A percentile compares a stretch with the other conserved stretches of the same genome.
These are phyloP conservation scores for Eupelmus urozonus DNA, from an alignment of 2,888 invertebrate genomes.

Conservation along the genomic window DNA sequence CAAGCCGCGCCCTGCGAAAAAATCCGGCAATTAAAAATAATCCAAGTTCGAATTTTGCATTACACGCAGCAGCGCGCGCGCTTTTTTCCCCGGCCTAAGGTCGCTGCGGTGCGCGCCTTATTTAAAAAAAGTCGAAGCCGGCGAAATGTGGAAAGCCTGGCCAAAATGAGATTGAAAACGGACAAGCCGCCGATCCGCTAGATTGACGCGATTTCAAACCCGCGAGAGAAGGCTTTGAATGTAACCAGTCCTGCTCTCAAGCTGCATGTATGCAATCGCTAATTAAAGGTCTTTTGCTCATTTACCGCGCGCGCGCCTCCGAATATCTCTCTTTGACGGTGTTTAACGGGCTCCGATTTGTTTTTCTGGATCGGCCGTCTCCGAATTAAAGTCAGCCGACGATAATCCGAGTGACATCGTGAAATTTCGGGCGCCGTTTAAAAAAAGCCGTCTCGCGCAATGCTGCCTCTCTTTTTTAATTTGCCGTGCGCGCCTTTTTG, in stretches of 20 bases:
- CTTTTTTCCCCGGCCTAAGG: background rate
- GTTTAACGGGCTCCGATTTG: too few relatives aligned
- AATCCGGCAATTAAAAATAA: slow-evolving; percentile 44
- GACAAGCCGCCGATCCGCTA: background rate
- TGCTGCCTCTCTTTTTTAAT: too few relatives aligned
- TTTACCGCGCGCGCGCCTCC: slow-evolving; percentile 16
- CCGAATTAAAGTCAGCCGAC: too few relatives aligned
- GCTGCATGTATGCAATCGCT: slow-evolving; percentile 32
- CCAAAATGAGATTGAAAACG: slow-evolving; percentile 40
- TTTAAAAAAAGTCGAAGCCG: slow-evolving; percentile 36
- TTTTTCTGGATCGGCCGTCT: too few relatives aligned
- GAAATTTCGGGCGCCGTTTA: too few relatives aligned
- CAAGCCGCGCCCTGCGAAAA: too few relatives aligned
- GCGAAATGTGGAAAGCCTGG: slow-evolving; percentile 21
- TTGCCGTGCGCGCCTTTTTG: too few relatives aligned
- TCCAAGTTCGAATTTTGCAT: slow-evolving; percentile 41
- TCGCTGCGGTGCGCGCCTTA: background rate
- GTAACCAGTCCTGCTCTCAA: slow-evolving; percentile 33
- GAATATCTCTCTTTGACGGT: background rate
- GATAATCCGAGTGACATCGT: background rate
- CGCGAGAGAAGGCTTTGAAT: slow-evolving; percentile 3
- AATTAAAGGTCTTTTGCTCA: slow-evolving; percentile 47
- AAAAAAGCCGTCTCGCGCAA: too few relatives aligned
- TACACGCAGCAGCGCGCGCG: background rate
- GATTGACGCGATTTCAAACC: too few relatives aligned